Conservation (phyloP, 92 coral and sea anemone genomes). For the Epizoanthus rinbou region DNA sequence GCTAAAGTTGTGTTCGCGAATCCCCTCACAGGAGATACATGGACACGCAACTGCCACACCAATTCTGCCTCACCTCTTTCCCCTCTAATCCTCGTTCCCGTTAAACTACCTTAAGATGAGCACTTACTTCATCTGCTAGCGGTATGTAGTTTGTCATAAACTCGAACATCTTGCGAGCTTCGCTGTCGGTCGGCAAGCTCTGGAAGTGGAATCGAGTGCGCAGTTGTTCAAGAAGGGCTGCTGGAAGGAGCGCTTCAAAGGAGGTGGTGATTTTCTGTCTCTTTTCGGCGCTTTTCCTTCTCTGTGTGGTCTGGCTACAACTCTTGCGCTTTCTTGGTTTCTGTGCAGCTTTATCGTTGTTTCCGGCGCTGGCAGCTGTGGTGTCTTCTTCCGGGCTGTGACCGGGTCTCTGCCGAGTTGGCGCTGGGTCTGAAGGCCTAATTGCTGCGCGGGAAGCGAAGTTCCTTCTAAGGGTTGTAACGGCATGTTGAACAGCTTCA, state of each 20-base stretch:
- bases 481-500: too few relatives aligned
- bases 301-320: slow-evolving; percentile 27
- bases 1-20: slow-evolving; percentile 13
- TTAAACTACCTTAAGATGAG: neutral
- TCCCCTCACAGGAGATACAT: slow-evolving; percentile 17
- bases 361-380: too few relatives aligned
- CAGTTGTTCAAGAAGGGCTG: neutral
- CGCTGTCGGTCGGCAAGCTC: slow-evolving; percentile 25
- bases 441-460: too few relatives aligned
- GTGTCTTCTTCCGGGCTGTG: too few relatives aligned
- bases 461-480: too few relatives aligned
- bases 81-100: slow-evolving; percentile 18
- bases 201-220: slow-evolving; percentile 14
- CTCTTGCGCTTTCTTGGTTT: neutral
- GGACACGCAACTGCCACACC: slow-evolving; percentile 17
- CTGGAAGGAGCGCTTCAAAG: slow-evolving; percentile 1
- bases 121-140: neutral
- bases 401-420: too few relatives aligned
- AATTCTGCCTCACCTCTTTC: slow-evolving; percentile 22
- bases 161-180: slow-evolving; percentile 15
- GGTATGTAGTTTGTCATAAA: neutral
- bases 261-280: slow-evolving; percentile 2
- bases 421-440: too few relatives aligned
- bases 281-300: slow-evolving; percentile 8
- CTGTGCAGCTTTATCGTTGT: neutral